Percentiles rank a stretch among this genome's conserved stretches.
These are phyloP conservation scores for Listrodromus nycthemerus DNA, from an alignment of 2,888 invertebrate genomes.

Conservation along the genomic window DNA sequence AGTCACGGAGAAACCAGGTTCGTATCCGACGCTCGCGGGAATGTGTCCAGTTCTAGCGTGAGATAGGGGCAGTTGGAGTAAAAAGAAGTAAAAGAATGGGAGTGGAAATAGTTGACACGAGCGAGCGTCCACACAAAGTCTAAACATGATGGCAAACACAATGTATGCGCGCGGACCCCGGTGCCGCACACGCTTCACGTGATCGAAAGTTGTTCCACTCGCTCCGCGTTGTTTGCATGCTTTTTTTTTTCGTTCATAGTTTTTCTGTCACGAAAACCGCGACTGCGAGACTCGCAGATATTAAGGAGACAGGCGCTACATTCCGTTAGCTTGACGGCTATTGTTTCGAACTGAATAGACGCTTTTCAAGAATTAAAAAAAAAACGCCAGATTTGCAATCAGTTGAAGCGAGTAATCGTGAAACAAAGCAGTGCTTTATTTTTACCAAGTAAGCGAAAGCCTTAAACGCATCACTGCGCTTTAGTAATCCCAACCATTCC, in stretches of 20 bases:
- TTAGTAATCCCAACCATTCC: no score
- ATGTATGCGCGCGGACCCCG: slow-evolving; percentile 11
- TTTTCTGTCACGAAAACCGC: slow-evolving; percentile 9
- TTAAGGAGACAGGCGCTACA: not conserved
- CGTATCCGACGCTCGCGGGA: not conserved
- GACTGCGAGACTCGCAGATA: not conserved
- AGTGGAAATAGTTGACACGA: slow-evolving; percentile 9
- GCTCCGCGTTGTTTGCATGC: slow-evolving; percentile 8
- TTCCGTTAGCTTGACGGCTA: not conserved
- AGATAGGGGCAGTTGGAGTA: not conserved
- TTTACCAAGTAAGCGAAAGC: no score
- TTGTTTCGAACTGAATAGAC: not conserved
- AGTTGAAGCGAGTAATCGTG: no score
- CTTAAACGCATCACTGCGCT: no score
- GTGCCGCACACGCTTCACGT: slow-evolving; percentile 7
- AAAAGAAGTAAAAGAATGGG: not conserved
- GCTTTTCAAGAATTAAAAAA: not conserved
- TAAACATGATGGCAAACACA: slow-evolving; percentile 1
- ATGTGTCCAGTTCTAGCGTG: not conserved
- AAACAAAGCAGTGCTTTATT: no score
- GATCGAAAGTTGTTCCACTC: slow-evolving; percentile 11
- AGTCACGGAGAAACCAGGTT: not conserved
- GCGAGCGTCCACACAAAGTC: slow-evolving; percentile 6
- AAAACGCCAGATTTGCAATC: no score
- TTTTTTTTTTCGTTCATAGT: not conserved